Conservation (phyloP, 2,797 vertebrate genomes). For the Perdix hodgsoniae region DNA sequence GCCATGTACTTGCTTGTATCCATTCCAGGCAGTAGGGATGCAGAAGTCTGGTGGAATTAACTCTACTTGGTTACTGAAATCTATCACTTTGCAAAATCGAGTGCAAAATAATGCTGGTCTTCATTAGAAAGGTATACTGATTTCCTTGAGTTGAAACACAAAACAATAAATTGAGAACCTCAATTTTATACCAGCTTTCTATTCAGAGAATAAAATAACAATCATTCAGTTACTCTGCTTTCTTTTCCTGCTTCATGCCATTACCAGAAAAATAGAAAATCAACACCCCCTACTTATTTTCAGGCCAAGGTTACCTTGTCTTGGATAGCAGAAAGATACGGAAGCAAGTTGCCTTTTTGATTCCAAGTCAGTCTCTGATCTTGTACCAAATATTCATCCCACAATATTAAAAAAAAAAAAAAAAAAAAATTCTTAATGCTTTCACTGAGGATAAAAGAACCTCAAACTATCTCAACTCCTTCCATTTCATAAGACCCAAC, state of each 20-base stretch:
- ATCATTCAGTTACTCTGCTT: neutral
- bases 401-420: too few relatives aligned
- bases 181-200: neutral
- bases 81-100: neutral
- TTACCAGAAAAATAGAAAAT: neutral
- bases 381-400: too few relatives aligned
- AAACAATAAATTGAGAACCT: neutral
- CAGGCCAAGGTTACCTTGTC: neutral
- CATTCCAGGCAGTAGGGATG: rapidly evolving
- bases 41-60: too few relatives aligned
- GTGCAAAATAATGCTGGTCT: neutral
- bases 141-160: neutral
- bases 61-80: neutral
- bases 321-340: neutral
- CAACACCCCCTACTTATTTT: neutral
- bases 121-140: neutral
- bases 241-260: neutral
- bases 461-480: too few relatives aligned
- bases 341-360: neutral
- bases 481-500: neutral
- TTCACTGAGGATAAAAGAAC: too few relatives aligned
- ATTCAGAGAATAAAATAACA: neutral
- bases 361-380: neutral
- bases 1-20: neutral
- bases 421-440: too few relatives aligned